Conservation (phyloP, 2,113 vertebrate genomes). For the Equus przewalskii region DNA sequence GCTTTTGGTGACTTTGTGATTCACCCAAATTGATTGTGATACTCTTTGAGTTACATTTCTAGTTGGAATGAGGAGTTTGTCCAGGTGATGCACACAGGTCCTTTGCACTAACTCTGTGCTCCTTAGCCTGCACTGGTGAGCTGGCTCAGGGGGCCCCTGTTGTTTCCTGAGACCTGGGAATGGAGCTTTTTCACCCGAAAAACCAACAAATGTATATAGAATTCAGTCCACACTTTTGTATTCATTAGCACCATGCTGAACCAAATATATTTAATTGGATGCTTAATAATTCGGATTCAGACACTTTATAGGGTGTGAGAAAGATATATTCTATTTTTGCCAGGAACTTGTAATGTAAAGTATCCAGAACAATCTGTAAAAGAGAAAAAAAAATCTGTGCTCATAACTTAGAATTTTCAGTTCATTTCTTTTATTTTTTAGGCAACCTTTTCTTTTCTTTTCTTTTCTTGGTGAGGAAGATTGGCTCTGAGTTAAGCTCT, state of each 20-base stretch:
- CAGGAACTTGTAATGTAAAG: conserved; percentile 51
- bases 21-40: background rate
- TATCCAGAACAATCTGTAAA: conserved; percentile 23
- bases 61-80: background rate
- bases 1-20: background rate
- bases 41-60: background rate
- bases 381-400: conserved; percentile 21
- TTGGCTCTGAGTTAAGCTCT: too few relatives aligned
- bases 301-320: conserved; percentile 59
- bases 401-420: conserved; percentile 57
- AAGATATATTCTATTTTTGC: conserved; percentile 70
- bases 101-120: background rate
- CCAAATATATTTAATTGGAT: conserved; percentile 66
- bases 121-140: background rate
- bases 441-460: too few relatives aligned
- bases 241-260: conserved; percentile 48
- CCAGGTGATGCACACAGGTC: background rate
- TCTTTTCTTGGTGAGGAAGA: too few relatives aligned
- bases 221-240: background rate
- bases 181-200: background rate
- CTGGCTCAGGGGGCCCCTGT: background rate
- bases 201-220: background rate
- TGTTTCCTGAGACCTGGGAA: conserved; percentile 9
- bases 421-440: background rate
- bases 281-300: conserved; percentile 74